These are phyloP conservation scores for Brachionus angularis DNA, from an alignment of 1,140 invertebrate species.

Conservation along the genomic window DNA sequence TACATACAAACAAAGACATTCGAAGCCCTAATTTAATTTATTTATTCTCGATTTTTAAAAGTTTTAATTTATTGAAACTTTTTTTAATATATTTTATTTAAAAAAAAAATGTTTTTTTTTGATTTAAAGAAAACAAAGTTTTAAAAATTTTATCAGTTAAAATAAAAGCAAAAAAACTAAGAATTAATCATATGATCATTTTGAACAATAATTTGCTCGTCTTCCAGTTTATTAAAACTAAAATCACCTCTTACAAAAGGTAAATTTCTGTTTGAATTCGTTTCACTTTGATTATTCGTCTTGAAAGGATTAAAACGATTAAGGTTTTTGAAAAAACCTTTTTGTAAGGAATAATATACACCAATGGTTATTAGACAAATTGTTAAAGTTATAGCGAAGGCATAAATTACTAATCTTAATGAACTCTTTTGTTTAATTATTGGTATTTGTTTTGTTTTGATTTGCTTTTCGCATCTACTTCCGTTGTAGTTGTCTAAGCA, in stretches of 20 bases:
- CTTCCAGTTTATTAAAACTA: constrained; percentile 33
- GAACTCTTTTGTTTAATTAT: neutral
- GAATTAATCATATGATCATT: constrained; percentile 23
- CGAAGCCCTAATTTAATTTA: too few species aligned
- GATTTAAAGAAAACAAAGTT: too few species aligned
- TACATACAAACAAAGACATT: too few species aligned
- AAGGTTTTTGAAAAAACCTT: neutral
- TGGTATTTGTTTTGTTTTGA: neutral
- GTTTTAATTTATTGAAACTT: too few species aligned
- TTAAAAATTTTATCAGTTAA: too few species aligned
- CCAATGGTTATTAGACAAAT: constrained; percentile 14
- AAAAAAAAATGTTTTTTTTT: too few species aligned
- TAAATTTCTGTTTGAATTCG: neutral
- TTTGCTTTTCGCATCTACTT: constrained; percentile 10
- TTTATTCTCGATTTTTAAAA: too few species aligned
- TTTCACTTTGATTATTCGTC: neutral
- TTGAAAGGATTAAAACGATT: neutral
- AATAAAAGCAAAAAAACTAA: neutral
- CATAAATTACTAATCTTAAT: constrained; percentile 14
- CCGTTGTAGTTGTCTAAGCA: constrained; percentile 4
- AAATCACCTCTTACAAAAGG: constrained; percentile 1
- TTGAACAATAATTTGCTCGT: constrained; percentile 32
- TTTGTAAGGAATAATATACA: neutral
- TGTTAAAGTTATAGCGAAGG: neutral
- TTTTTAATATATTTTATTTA: too few species aligned